Percentiles rank a stretch among this genome's conserved stretches.
phyloP scores from a whole-genome alignment of 1,140 invertebrate genomes.

The Heliconius congener region DNA sequence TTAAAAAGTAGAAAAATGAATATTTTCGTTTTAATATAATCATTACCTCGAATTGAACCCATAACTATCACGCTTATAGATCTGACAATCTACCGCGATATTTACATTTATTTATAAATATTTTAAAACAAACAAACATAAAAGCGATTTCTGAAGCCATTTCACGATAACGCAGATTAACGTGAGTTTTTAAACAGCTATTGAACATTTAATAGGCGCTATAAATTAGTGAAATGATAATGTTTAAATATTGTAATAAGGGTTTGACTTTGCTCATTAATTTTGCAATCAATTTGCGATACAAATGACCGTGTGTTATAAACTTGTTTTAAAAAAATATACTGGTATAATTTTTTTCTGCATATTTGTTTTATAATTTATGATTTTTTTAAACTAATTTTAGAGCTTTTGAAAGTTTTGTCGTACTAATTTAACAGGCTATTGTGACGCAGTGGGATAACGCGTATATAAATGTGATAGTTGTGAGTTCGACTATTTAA shows the following conservation, averaged over 20 bases:
- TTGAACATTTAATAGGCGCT: slow-evolving; percentile 13
- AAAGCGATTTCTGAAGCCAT: neutral
- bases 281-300: slow-evolving; percentile 22
- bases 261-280: slow-evolving; percentile 22
- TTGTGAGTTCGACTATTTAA: too few relatives aligned
- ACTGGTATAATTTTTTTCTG: neutral
- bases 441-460: too few relatives aligned
- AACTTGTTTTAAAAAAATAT: neutral
- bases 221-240: slow-evolving; percentile 21
- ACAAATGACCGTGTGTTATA: neutral
- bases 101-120: too few relatives aligned
- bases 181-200: slow-evolving; percentile 7
- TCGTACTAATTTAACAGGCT: too few relatives aligned
- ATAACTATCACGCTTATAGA: neutral
- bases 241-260: slow-evolving; percentile 25
- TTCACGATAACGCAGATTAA: slow-evolving; percentile 7
- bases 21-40: too few relatives aligned
- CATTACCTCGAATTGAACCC: neutral
- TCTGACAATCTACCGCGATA: too few relatives aligned
- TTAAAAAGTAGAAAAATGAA: too few relatives aligned
- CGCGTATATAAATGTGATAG: too few relatives aligned
- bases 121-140: neutral
- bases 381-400: too few relatives aligned
- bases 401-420: too few relatives aligned
- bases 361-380: too few relatives aligned